Conservation (phyloP, 2,113 vertebrate species). For the Rhodinocichla rosea region DNA sequence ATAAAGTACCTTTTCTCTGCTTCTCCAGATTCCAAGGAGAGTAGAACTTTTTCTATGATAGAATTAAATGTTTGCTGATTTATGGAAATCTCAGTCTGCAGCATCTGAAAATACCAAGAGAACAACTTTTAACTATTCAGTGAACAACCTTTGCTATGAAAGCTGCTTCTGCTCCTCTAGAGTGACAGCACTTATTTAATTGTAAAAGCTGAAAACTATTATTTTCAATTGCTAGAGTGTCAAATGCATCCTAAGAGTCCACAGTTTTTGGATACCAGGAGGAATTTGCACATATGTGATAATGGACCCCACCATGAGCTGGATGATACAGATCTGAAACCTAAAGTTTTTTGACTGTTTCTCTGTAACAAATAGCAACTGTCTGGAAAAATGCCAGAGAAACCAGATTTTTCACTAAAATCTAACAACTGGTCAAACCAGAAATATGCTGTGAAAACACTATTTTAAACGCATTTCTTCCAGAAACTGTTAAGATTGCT, state of each 20-base stretch:
- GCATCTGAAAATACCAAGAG: constrained; percentile 70
- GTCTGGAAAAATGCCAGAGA: not conserved
- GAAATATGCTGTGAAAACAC: not conserved
- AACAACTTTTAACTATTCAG: not conserved
- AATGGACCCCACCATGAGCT: not conserved
- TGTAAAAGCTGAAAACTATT: not conserved
- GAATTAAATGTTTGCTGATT: constrained; percentile 86
- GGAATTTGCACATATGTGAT: not conserved
- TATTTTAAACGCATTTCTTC: not conserved
- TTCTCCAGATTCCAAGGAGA: constrained; percentile 80
- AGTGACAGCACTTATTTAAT: not conserved
- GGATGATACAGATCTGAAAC: not conserved
- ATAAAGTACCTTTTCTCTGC: constrained; percentile 83
- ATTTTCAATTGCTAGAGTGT: not conserved
- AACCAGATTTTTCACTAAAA: not conserved
- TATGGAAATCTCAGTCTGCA: constrained; percentile 85
- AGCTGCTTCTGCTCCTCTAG: not conserved
- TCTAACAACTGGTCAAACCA: not conserved
- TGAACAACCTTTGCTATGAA: not conserved
- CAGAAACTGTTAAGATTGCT: not conserved
- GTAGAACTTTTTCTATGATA: constrained; percentile 80
- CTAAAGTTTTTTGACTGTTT: not conserved
- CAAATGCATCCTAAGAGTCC: not conserved
- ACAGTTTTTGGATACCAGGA: not conserved
- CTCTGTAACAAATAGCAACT: not conserved